Base-by-base conservation (phyloP, 2,888 invertebrate species). In the Acrocera orbiculus region DNA sequence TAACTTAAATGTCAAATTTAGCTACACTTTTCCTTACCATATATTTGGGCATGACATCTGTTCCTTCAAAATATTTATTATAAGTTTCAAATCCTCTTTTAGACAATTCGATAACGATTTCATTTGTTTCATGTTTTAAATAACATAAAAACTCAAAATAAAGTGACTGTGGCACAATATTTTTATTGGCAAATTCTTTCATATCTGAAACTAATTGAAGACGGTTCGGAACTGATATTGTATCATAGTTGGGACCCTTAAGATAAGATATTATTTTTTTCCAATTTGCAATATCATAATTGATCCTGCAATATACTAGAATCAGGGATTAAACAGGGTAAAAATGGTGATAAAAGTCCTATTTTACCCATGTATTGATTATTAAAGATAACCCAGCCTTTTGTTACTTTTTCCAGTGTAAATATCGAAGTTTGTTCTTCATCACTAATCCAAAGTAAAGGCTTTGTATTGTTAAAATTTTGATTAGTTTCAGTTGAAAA, bases 201-300 rank as follows among this genome's bases (percentile, higher is more conserved):
- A 71, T 58, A 49, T 86, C 85, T 43, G 79, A 76, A 1, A 83
- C 54, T 10, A 73, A 46, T 40, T 82, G 77, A 0, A 76, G 80
- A 34, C 82, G 63, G 53, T 78, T 80, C 3, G 73, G 13, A n/a
- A 34, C 19, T 26, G 40, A 37, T 28, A 42, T 40, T 15, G 30
- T 26, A 4, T 37, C 24, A 16, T 17, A 36, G 22, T 38, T 27
- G 6, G 31, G 28, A 29, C 35, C 34, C 15, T 38, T 35, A 4
- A 38, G 14, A 9, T 30, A 38, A 7, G 4, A 13, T 16, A 35
- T 38, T 6, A 38, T 28, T 10, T 15, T 20, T 7, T 22, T 28
- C 38, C 38, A 38, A 19, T 38, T 38, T 4, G 27, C 34, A 8
- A 22, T 13, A 19, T 38, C 32, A n/a, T 38, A 38, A 27, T 38